phyloP scores from a whole-genome alignment of 1,140 invertebrate species.

The Daktulosphaira vitifoliae region DNA sequence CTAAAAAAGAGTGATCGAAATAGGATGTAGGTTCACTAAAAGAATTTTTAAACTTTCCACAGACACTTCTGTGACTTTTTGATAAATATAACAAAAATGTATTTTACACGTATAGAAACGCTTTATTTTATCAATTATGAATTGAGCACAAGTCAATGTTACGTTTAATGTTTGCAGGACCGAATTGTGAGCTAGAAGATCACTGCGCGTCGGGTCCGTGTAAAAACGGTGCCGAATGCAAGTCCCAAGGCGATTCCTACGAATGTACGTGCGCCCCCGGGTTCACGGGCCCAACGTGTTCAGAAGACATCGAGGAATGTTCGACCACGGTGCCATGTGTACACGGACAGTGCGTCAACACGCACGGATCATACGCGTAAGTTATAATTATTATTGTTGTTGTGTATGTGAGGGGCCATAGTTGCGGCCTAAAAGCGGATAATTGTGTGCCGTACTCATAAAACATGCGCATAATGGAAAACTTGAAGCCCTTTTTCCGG shows the following conservation, averaged over 20 bases:
- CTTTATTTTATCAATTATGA: too few species aligned
- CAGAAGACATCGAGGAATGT: constrained; percentile 85
- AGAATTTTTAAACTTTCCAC: too few species aligned
- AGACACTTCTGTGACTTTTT: too few species aligned
- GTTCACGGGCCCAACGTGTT: constrained; percentile 75
- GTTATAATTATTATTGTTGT: constrained; percentile 50
- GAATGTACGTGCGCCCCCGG: constrained; percentile 76
- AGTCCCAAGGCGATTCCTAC: constrained; percentile 62
- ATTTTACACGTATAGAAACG: too few species aligned
- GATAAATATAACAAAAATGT: too few species aligned
- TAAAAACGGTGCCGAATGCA: constrained; percentile 74
- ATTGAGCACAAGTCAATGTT: too few species aligned
- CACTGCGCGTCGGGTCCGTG: constrained; percentile 82
- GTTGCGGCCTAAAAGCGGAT: constrained; percentile 82
- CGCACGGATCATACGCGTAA: constrained; percentile 83
- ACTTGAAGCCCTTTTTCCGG: too few species aligned
- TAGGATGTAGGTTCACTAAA: too few species aligned
- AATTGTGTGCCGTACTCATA: constrained; percentile 74
- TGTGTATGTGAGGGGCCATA: constrained; percentile 81
- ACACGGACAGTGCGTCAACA: constrained; percentile 73
- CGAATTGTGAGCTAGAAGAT: constrained; percentile 77
- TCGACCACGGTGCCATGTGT: constrained; percentile 53
- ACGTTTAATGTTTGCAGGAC: constrained; percentile 64
- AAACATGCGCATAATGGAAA: too few species aligned
- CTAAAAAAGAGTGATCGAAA: too few species aligned